Base-by-base conservation (phyloP, 2,888 invertebrate genomes). In the Nomada lathburiana region DNA sequence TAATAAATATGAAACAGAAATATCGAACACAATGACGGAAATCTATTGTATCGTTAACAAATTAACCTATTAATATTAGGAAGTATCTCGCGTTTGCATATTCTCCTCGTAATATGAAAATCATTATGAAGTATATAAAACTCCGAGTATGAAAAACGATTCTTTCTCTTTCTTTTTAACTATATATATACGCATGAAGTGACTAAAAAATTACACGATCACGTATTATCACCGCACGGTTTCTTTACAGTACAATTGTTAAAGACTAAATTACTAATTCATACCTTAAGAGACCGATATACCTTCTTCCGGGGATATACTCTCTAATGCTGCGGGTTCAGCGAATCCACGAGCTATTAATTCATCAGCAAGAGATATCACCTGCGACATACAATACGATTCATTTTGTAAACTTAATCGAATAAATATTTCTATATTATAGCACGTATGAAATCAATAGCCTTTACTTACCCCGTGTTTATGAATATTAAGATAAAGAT, bases 291-390 rank as follows among this genome's bases (percentile, higher is more conserved):
- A 57, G 42, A 70, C 5, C 62, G 42, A 53, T 76, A 76, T 76
- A 81, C 42, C 76, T 62, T 79, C 76, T 62, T 90, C 89, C 29
- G 89, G 85, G 20, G 86, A 73, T 76, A 88, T 84, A 26, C 89
- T 88, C 55, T 93, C 93, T 53, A 92, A 82, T 72, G 93, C 94
- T 83, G 96, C 93, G 96, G 97, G 97, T 92, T 96, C 96, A 70
- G 98, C 98, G 91, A 96, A 96, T 74, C 98, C 97, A 94, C 97
- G 96, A 89, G 97, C 97, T 89, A 98, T 97, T 91, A 98, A 95
- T 94, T 98, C 98, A 92, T 97, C 96, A 94, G 98, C 98, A 89
- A 98, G 96, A 94, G 97, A 97, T 94, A 97, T 95, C 89, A 97
- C 96, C 96, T 97, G 96, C 95, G 96, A 95, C 79, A 95, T 95